Conservation (phyloP, 2,888 invertebrate genomes). For the Amphipyra tragopoginis region DNA sequence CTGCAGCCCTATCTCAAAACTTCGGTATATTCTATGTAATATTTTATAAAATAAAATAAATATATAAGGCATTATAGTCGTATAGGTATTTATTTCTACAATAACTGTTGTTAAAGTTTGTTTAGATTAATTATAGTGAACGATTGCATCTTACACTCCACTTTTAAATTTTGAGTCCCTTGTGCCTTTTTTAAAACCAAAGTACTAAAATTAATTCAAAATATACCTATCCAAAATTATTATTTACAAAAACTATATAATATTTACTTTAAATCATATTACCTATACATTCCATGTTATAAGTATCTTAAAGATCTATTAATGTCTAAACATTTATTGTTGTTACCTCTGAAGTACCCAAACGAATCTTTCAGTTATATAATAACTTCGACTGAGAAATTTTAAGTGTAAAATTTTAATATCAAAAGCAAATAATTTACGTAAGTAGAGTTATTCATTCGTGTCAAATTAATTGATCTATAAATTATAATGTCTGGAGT, state of each 20-base stretch:
- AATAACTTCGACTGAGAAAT: slow-evolving; percentile 46
- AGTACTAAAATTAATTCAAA: slow-evolving; percentile 62
- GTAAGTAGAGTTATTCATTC: slow-evolving; percentile 48
- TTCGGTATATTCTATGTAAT: slow-evolving; percentile 13
- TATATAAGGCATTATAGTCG: slow-evolving; percentile 44
- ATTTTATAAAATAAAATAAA: slow-evolving; percentile 36
- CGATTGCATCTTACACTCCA: slow-evolving; percentile 38
- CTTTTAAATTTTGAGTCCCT: slow-evolving; percentile 65
- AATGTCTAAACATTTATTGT: slow-evolving; percentile 56
- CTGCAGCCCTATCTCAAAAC: too few relatives aligned
- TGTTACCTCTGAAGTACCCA: slow-evolving; percentile 48
- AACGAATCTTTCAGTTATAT: slow-evolving; percentile 39
- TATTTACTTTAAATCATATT: slow-evolving; percentile 50
- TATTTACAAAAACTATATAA: slow-evolving; percentile 46
- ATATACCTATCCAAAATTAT: slow-evolving; percentile 49
- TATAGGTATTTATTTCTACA: slow-evolving; percentile 55
- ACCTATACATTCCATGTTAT: slow-evolving; percentile 68
- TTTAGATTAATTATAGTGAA: slow-evolving; percentile 47
- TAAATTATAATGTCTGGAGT: slow-evolving; percentile 43
- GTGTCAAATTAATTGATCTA: slow-evolving; percentile 56
- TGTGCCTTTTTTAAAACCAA: slow-evolving; percentile 77
- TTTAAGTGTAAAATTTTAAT: slow-evolving; percentile 30
- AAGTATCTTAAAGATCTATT: slow-evolving; percentile 55
- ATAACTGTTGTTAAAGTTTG: slow-evolving; percentile 46
- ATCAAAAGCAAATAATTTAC: slow-evolving; percentile 30